Base-by-base conservation (phyloP, 2,797 vertebrate genomes). In the Sparidentex hasta region DNA sequence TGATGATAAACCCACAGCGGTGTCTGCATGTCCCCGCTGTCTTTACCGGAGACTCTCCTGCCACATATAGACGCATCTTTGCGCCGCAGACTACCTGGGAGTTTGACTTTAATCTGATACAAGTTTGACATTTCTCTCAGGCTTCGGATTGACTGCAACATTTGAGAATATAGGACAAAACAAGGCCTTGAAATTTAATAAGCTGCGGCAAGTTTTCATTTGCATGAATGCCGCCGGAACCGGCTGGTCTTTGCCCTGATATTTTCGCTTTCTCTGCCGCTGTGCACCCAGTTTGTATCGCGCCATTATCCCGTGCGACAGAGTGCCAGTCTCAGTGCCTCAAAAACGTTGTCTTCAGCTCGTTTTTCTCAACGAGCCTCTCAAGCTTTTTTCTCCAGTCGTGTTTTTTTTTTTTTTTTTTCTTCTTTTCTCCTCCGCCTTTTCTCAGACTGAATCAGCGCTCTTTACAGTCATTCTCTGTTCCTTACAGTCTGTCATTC, bases 81-180 rank as follows among this genome's bases (percentile, higher is more conserved):
- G 81, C 59, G 65, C 64, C 59, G 18, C 76, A 48, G 56, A 66
- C 71, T 27, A 57, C 58, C 69, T 65, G 48, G 54, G 71, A 80
- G 65, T 78, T 65, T 29, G 71, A 65, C 62, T 77, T 59, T 66
- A 77, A 84, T 82, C 82, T 57, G 68, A 67, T 78, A n/a, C 76
- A 25, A 77, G 71, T 81, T 85, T 76, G 80, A 85, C 78, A 78
- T 87, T 88, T 90, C 79, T 84, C 80, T 55, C 72, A 23, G 79
- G 87, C 76, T 73, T 86, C 71, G 66, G 84, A 92, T 77, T 84
- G 86, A 90, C 86, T 77, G 80, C 61, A 82, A 77, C 88, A 89
- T 91, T 91, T 83, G 72, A 88, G 89, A 87, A 83, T 66, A 48
- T 74, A 82, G 88, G 84, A 77, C 81, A 81, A 89, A 88, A 90